Percentiles rank a stretch among this genome's conserved stretches.
Conservation (phyloP, 2,113 vertebrate genomes). For the Oryctolagus cuniculus region DNA sequence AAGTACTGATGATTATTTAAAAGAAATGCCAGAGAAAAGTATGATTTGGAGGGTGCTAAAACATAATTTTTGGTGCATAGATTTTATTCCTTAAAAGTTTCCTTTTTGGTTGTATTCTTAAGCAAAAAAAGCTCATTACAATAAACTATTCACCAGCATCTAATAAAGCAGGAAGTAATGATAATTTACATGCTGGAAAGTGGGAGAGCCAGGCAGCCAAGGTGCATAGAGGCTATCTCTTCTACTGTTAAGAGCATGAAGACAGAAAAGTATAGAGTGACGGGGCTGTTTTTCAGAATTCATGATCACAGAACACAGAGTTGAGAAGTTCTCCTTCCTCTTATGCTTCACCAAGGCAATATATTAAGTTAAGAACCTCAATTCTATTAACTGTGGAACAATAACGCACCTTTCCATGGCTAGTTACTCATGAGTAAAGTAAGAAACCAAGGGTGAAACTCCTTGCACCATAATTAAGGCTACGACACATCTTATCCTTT, state of each 20-base stretch:
- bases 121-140: not conserved
- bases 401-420: not conserved
- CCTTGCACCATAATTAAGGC: constrained; percentile 12
- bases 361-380: not conserved
- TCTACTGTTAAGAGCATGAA: not conserved
- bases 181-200: not conserved
- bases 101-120: not conserved
- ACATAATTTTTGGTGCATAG: not conserved
- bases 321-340: not conserved
- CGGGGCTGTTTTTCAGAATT: not conserved
- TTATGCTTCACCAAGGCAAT: not conserved
- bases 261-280: not conserved
- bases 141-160: not conserved
- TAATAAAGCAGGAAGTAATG: not conserved
- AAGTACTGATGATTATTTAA: not conserved
- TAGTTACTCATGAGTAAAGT: constrained; percentile 39
- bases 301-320: not conserved
- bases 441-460: constrained; percentile 35
- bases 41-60: not conserved
- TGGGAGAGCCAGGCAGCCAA: not conserved
- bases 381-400: constrained; percentile 14
- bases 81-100: not conserved
- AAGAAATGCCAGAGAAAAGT: not conserved
- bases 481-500: constrained; percentile 22
- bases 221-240: not conserved